A percentile compares a stretch with the other conserved stretches of the same genome.
Evolutionary conservation across 2,888 invertebrate species (phyloP).

Genomic region (Hesperia comma): DNA sequence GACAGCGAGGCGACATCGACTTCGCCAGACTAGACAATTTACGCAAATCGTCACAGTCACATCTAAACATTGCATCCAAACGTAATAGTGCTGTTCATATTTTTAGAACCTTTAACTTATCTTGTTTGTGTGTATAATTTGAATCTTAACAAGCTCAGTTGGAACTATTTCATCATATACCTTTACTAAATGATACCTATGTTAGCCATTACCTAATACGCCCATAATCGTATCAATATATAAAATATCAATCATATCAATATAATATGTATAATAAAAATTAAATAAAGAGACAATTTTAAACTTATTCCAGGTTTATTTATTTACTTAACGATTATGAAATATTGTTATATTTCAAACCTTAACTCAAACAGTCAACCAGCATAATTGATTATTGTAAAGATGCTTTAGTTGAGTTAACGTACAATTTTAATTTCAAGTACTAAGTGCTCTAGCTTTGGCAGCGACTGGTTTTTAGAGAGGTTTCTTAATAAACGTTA

Average conservation of each 20-base stretch:
- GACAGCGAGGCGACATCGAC: slow-evolving; percentile 20
- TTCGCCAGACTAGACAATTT: slow-evolving; percentile 6
- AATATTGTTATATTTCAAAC: background rate
- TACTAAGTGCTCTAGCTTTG: slow-evolving; percentile 14
- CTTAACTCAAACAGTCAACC: background rate
- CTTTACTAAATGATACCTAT: background rate
- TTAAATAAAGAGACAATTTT: too few relatives aligned
- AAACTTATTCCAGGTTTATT: too few relatives aligned
- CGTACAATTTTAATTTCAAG: slow-evolving; percentile 6
- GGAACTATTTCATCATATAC: too few relatives aligned
- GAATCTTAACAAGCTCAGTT: too few relatives aligned
- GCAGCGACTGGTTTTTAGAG: slow-evolving; percentile 8
- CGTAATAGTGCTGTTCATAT: too few relatives aligned
- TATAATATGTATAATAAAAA: too few relatives aligned
- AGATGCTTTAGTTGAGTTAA: background rate
- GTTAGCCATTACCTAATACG: background rate
- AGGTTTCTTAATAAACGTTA: slow-evolving; percentile 22
- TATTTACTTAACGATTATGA: too few relatives aligned
- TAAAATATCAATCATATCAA: too few relatives aligned
- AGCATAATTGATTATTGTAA: slow-evolving; percentile 1
- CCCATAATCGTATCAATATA: too few relatives aligned
- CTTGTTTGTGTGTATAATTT: too few relatives aligned
- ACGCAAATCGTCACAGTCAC: background rate
- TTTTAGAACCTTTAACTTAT: too few relatives aligned
- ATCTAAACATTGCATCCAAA: too few relatives aligned